phyloP scores from a whole-genome alignment of 2,888 invertebrate genomes.

The Cinara cedri region DNA sequence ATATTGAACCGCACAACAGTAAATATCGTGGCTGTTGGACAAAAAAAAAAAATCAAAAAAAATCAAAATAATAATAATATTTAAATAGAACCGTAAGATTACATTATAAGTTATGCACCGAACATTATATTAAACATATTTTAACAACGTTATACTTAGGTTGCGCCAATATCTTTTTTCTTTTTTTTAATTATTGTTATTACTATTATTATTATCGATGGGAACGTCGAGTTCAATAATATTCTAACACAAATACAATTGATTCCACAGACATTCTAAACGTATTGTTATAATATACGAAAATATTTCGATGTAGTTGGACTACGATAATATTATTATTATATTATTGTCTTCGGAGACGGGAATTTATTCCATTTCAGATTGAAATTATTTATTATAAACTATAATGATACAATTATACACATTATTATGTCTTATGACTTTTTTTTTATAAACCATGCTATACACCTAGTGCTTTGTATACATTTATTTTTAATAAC shows the following conservation, averaged over 20 bases:
- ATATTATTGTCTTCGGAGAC: conserved; percentile 15
- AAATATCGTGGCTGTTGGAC: conserved; percentile 28
- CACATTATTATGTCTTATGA: too few species aligned
- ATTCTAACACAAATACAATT: too few species aligned
- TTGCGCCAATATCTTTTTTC: background rate
- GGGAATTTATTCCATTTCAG: conserved; percentile 47
- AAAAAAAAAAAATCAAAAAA: conserved; percentile 32
- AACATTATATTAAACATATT: background rate
- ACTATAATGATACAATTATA: background rate
- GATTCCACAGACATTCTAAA: conserved; percentile 20
- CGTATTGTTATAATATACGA: too few species aligned
- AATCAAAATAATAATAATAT: too few species aligned
- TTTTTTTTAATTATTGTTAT: too few species aligned
- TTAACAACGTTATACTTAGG: conserved; percentile 22
- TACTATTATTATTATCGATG: too few species aligned
- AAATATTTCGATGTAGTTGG: conserved; percentile 25
- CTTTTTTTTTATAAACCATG: too few species aligned
- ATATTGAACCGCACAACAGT: too few species aligned
- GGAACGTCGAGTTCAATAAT: conserved; percentile 14
- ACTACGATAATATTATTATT: background rate
- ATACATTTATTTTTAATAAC: too few species aligned
- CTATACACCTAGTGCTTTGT: too few species aligned
- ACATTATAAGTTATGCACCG: conserved; percentile 46
- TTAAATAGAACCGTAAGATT: conserved; percentile 23
- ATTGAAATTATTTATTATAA: conserved; percentile 40